These are phyloP conservation scores for Phainopepla nitens DNA, from an alignment of 2,113 vertebrate species.

Conservation along the genomic window DNA sequence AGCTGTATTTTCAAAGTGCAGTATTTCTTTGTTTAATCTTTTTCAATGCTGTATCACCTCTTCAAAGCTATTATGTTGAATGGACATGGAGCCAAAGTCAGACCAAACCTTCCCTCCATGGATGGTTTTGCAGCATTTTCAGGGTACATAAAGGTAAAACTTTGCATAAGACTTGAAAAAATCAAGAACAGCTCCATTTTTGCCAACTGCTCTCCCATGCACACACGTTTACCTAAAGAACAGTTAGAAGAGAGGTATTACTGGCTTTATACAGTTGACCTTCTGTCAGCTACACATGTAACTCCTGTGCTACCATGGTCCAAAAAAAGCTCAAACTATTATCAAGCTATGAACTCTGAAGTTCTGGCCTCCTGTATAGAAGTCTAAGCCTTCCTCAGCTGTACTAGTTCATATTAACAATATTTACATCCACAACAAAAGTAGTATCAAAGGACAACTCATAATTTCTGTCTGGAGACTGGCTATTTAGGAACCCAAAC, in stretches of 20 bases:
- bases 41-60: slow-evolving; percentile 20
- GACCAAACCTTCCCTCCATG: slow-evolving; percentile 86
- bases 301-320: not conserved
- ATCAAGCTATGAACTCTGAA: not conserved
- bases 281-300: not conserved
- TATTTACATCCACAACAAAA: not conserved
- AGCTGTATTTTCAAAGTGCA: not conserved
- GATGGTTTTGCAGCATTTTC: slow-evolving; percentile 73
- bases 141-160: slow-evolving; percentile 82
- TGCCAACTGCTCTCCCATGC: slow-evolving; percentile 95
- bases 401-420: not conserved
- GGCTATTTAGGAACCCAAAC: not conserved
- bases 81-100: slow-evolving; percentile 85
- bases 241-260: slow-evolving; percentile 13
- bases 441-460: not conserved
- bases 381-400: not conserved
- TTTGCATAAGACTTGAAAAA: slow-evolving; percentile 86
- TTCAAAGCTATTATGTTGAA: slow-evolving; percentile 76
- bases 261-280: not conserved
- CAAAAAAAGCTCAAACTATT: not conserved
- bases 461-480: not conserved
- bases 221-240: slow-evolving; percentile 86
- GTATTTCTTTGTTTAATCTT: not conserved
- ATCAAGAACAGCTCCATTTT: slow-evolving; percentile 95
- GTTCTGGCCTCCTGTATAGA: not conserved